A percentile compares a stretch with the other conserved stretches of the same genome.
phyloP scores from a whole-genome alignment of 2,888 invertebrate genomes.

The Limnephilus lunatus region DNA sequence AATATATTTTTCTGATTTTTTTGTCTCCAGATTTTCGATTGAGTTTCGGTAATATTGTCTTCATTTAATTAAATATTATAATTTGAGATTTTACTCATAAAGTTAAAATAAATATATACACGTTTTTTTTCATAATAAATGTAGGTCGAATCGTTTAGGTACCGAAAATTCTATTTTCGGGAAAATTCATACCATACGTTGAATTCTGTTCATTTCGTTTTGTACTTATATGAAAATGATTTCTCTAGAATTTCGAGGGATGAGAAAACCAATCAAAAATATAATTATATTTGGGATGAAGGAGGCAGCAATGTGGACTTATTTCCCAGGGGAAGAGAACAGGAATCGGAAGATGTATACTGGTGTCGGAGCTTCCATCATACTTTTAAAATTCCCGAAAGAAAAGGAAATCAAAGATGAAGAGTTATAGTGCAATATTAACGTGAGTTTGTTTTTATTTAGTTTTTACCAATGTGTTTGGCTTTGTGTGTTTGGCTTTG shows the following conservation, averaged over 20 bases:
- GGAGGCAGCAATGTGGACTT: not conserved
- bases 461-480: not conserved
- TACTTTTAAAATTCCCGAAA: not conserved
- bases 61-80: no score
- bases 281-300: not conserved
- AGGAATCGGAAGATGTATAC: not conserved
- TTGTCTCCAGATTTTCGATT: no score
- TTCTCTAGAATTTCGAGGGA: not conserved
- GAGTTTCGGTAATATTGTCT: no score
- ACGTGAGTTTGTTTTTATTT: not conserved
- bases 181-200: no score
- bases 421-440: not conserved
- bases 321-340: not conserved
- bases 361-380: not conserved
- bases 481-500: not conserved
- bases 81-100: no score
- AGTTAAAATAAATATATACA: no score
- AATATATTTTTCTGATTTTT: no score
- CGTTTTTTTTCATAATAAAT: no score
- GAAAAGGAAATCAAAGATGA: not conserved
- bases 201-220: no score
- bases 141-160: no score
- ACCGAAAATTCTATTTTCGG: no score
- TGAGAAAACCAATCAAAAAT: not conserved
- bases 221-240: not conserved